Conservation (phyloP, 2,797 vertebrate genomes). For the Prionace glauca region DNA sequence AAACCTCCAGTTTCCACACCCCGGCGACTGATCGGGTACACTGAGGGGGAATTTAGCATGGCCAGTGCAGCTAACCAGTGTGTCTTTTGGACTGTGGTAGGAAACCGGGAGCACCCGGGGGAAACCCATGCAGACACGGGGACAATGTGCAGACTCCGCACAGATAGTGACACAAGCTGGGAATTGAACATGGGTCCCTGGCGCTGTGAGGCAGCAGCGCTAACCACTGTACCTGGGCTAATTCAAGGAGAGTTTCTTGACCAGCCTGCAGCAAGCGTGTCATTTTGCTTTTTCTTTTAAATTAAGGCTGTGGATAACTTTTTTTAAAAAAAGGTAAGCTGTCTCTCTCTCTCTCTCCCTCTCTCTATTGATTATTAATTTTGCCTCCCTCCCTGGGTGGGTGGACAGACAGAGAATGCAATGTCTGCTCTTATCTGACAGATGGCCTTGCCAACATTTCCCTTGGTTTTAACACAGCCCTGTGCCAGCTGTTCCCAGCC, state of each 20-base stretch:
- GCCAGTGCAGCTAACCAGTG: too few species aligned
- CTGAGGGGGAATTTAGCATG: too few species aligned
- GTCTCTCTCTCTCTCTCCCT: conserved; percentile 49
- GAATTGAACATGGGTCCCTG: too few species aligned
- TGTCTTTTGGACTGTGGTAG: too few species aligned
- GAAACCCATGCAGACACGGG: too few species aligned
- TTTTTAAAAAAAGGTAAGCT: conserved; percentile 51
- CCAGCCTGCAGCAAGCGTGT: conserved; percentile 70
- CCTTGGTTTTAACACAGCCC: conserved; percentile 55
- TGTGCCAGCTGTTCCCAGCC: conserved; percentile 58
- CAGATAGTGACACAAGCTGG: too few species aligned
- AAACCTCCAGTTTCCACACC: too few species aligned
- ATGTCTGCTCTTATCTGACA: conserved; percentile 55
- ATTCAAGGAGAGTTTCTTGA: conserved; percentile 76
- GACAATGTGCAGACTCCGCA: too few species aligned
- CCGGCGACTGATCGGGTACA: too few species aligned
- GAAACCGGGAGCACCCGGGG: too few species aligned
- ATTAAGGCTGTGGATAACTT: conserved; percentile 59
- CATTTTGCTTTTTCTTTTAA: conserved; percentile 45
- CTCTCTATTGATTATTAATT: conserved; percentile 58
- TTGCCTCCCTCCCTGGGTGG: conserved; percentile 52
- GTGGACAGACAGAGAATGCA: conserved; percentile 53
- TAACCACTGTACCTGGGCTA: conserved; percentile 53
- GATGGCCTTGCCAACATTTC: conserved; percentile 63
- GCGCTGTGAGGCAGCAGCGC: too few species aligned